These are phyloP conservation scores for Ailuropoda melanoleuca DNA, from an alignment of 2,113 vertebrate genomes.

Conservation along the genomic window DNA sequence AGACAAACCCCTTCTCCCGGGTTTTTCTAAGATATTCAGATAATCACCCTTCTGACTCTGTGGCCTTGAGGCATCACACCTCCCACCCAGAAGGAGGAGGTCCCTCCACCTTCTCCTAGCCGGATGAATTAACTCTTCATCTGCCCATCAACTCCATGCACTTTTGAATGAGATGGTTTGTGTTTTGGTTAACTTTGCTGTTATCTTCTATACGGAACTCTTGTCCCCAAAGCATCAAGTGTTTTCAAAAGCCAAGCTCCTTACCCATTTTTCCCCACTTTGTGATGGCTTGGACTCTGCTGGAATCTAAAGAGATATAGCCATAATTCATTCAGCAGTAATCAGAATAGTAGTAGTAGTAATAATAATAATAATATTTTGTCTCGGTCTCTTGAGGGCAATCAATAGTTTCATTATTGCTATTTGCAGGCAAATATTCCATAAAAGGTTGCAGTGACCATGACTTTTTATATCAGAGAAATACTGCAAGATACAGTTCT, in stretches of 20 bases:
- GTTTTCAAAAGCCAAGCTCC: not conserved
- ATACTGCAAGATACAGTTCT: not conserved
- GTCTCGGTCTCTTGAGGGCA: not conserved
- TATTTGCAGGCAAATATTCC: not conserved
- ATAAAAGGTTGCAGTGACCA: not conserved
- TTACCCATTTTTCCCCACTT: not conserved
- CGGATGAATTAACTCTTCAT: conserved; percentile 36
- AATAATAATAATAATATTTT: not conserved
- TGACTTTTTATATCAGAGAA: not conserved
- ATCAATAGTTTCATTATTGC: not conserved
- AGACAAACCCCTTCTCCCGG: not conserved
- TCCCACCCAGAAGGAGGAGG: not conserved
- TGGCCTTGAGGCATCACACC: not conserved
- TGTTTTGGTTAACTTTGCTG: not conserved
- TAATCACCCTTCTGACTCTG: not conserved
- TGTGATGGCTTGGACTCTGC: not conserved
- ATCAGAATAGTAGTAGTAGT: not conserved
- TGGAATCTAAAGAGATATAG: not conserved
- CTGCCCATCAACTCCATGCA: not conserved
- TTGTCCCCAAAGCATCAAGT: not conserved
- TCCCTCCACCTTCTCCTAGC: not conserved
- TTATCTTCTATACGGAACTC: not conserved
- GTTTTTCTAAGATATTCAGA: conserved; percentile 46
- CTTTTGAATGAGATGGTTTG: not conserved
- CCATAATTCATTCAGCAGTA: not conserved